phyloP scores from a whole-genome alignment of 2,888 invertebrate species.

The Polydrusus cervinus region DNA sequence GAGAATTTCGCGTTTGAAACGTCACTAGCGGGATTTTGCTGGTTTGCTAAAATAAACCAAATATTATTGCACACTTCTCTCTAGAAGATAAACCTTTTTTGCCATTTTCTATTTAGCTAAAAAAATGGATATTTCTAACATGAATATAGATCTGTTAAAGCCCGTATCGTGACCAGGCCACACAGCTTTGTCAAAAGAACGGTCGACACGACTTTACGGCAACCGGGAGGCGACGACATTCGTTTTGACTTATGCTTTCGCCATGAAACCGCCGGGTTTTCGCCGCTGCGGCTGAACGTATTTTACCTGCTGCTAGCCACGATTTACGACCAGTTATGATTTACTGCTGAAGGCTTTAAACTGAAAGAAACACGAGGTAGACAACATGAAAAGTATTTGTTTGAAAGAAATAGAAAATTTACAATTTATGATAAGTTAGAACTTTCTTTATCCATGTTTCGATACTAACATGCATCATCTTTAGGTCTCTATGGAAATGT shows the following conservation, averaged over 20 bases:
- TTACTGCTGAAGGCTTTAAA: conserved; percentile 27
- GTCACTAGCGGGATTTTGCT: too few species aligned
- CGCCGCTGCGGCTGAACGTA: conserved; percentile 43
- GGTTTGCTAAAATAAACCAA: too few species aligned
- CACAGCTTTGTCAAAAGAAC: conserved; percentile 36
- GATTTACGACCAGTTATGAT: conserved; percentile 48
- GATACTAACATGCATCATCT: too few species aligned
- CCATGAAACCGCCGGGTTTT: conserved; percentile 46
- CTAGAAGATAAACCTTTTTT: neutral
- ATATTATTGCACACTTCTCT: neutral
- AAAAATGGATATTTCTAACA: neutral
- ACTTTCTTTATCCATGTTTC: too few species aligned
- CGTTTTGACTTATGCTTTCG: conserved; percentile 50
- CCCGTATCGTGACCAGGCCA: conserved; percentile 30
- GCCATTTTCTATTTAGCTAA: neutral
- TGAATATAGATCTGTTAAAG: conserved; percentile 1
- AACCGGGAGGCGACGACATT: conserved; percentile 50
- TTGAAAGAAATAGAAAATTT: neutral
- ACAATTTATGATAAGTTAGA: too few species aligned
- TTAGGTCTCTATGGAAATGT: too few species aligned
- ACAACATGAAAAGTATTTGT: neutral
- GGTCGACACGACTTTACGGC: conserved; percentile 25
- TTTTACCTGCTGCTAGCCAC: conserved; percentile 48
- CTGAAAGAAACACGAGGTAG: conserved; percentile 17
- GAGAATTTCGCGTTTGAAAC: too few species aligned